Percentiles rank a stretch among this genome's conserved stretches.
phyloP scores from a whole-genome alignment of 2,113 vertebrate species.

The Neoarius graeffei region DNA sequence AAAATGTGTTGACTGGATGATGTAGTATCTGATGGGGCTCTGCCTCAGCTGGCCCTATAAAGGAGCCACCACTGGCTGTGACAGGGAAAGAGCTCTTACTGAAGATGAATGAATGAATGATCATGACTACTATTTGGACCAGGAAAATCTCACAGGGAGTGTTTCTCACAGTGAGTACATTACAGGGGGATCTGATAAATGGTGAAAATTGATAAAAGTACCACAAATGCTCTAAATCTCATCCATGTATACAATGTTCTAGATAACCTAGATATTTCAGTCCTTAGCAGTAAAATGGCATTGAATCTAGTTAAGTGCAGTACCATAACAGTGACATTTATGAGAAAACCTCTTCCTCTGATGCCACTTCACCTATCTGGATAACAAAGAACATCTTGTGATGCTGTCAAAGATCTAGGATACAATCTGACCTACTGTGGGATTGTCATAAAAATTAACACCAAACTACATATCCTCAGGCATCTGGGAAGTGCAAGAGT shows the following conservation, averaged over 20 bases:
- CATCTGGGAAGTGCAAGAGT: not conserved
- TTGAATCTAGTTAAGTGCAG: not conserved
- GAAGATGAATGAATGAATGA: not conserved
- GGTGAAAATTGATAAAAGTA: not conserved
- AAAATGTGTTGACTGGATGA: not conserved
- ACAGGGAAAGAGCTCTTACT: not conserved
- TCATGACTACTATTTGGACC: not conserved
- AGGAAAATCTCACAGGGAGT: not conserved
- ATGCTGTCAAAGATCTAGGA: not conserved
- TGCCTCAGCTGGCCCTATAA: not conserved
- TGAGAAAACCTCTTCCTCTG: not conserved
- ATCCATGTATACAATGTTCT: not conserved
- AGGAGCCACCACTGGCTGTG: not conserved
- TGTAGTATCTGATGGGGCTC: not conserved
- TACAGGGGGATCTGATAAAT: not conserved
- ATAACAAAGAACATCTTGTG: conserved; percentile 6
- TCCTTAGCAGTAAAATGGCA: not conserved
- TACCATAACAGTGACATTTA: not conserved
- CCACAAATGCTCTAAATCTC: not conserved
- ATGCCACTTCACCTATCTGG: not conserved
- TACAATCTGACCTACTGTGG: not conserved
- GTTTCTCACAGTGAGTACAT: not conserved
- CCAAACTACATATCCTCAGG: not conserved
- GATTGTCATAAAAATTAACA: not conserved
- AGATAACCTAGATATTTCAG: no score